These are phyloP conservation scores for Melinaea marsaeus DNA, from an alignment of 2,888 invertebrate species.

Conservation along the genomic window DNA sequence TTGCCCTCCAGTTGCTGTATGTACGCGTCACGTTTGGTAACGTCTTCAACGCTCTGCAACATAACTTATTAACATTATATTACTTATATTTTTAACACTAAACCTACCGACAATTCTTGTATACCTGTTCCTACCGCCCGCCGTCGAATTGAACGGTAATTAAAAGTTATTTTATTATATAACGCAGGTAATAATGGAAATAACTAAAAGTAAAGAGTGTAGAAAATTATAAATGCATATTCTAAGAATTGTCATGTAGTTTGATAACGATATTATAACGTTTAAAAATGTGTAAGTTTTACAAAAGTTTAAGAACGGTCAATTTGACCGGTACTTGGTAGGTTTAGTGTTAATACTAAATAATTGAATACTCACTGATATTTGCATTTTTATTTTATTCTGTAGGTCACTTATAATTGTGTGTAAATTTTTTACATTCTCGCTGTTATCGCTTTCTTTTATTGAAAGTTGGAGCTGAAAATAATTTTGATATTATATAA, in stretches of 20 bases:
- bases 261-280: too few relatives aligned
- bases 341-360: background rate
- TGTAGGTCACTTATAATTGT: constrained; percentile 46
- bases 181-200: too few relatives aligned
- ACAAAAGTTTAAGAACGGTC: too few relatives aligned
- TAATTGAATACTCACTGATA: constrained; percentile 35
- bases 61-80: constrained; percentile 4
- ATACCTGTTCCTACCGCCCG: too few relatives aligned
- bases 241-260: too few relatives aligned
- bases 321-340: too few relatives aligned
- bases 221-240: too few relatives aligned
- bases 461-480: constrained; percentile 50
- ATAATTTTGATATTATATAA: constrained; percentile 1
- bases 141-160: too few relatives aligned
- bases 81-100: background rate
- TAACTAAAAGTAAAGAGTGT: too few relatives aligned
- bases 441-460: constrained; percentile 42
- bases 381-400: constrained; percentile 40
- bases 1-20: constrained; percentile 54
- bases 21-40: constrained; percentile 45
- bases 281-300: too few relatives aligned
- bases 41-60: constrained; percentile 47
- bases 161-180: too few relatives aligned
- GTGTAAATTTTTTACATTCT: constrained; percentile 43
- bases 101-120: too few relatives aligned